phyloP scores from a whole-genome alignment of 2,888 invertebrate genomes.

The Epistrophe eligans region DNA sequence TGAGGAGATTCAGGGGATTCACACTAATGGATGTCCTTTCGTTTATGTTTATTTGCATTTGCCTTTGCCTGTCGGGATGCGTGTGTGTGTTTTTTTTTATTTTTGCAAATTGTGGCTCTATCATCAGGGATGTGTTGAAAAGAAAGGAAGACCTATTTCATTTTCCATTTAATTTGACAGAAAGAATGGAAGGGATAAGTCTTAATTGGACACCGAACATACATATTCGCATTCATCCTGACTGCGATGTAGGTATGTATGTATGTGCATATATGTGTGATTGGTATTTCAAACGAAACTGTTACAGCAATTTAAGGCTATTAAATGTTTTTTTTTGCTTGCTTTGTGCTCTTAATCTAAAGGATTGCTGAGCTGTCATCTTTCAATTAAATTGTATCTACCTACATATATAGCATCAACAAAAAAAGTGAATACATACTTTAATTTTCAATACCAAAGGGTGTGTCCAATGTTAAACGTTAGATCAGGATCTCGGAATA shows the following conservation, averaged over 20 bases:
- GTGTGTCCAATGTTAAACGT: no score
- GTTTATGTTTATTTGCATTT: not conserved
- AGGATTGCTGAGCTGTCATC: not conserved
- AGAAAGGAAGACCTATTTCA: not conserved
- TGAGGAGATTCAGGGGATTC: not conserved
- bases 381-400: not conserved
- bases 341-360: no score
- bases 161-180: constrained; percentile 23
- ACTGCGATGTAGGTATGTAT: no score
- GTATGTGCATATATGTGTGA: not conserved
- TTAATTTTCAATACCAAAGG: no score
- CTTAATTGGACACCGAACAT: constrained; percentile 21
- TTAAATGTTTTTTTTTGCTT: not conserved
- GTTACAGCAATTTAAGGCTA: not conserved
- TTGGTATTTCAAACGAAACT: constrained; percentile 4
- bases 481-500: no score
- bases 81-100: no score
- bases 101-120: not conserved
- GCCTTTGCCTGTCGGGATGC: not conserved
- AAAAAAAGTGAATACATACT: no score
- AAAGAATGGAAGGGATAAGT: not conserved
- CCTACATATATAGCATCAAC: no score
- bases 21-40: constrained; percentile 32
- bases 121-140: not conserved
- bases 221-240: not conserved